Evolutionary conservation across 2,888 invertebrate genomes (phyloP).

Genomic region (Tetragonula carbonaria): DNA sequence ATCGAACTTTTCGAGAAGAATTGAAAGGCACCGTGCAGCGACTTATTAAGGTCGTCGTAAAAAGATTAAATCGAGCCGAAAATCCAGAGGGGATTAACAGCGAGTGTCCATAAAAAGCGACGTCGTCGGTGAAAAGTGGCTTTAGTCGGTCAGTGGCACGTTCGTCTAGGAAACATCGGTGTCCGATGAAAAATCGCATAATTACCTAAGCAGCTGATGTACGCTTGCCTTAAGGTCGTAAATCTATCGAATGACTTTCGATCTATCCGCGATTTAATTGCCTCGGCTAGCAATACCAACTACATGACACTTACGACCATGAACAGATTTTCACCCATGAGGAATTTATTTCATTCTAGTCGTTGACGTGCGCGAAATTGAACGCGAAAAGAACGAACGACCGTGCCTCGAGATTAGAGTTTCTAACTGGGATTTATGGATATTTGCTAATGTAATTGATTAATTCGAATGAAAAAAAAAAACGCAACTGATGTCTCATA

Average conservation of each 20-base stretch:
- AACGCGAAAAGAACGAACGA: background rate
- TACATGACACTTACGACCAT: background rate
- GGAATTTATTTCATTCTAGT: background rate
- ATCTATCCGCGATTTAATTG: slow-evolving; percentile 35
- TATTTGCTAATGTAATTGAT: background rate
- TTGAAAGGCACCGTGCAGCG: no score
- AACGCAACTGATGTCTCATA: background rate
- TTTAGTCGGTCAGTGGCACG: slow-evolving; percentile 57
- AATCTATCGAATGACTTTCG: slow-evolving; percentile 33
- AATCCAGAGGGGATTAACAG: slow-evolving; percentile 18
- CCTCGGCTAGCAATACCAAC: slow-evolving; percentile 10
- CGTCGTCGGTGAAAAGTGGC: slow-evolving; percentile 34
- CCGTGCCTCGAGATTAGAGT: background rate
- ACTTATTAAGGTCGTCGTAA: background rate
- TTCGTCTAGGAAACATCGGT: slow-evolving; percentile 38
- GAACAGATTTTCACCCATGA: slow-evolving; percentile 7
- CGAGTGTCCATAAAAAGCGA: slow-evolving; percentile 9
- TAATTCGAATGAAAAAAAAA: background rate
- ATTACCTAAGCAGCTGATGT: slow-evolving; percentile 20
- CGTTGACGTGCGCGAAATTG: background rate
- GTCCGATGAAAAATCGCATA: slow-evolving; percentile 21
- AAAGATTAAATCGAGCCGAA: slow-evolving; percentile 26
- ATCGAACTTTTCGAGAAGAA: background rate
- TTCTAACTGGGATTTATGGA: background rate
- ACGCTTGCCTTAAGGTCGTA: slow-evolving; percentile 16